Percentiles rank a stretch among this genome's conserved stretches.
Evolutionary conservation across 2,797 vertebrate genomes (phyloP).

Genomic region (Scleropages formosus): DNA sequence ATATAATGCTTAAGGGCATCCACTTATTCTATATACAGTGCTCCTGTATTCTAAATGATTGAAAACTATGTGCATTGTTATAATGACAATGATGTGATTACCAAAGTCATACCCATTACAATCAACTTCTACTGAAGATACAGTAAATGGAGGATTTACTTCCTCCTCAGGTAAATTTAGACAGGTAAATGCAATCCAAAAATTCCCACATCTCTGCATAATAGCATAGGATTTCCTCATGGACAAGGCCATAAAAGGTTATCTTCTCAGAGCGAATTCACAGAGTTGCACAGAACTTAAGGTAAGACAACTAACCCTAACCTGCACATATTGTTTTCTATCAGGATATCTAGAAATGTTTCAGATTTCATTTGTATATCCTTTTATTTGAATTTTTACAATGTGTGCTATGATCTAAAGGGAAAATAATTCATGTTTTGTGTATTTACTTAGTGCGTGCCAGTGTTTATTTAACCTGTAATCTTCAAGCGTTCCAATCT

Average conservation of each 20-base stretch:
- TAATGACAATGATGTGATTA: no score
- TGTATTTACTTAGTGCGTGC: no score
- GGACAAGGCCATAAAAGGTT: conserved; percentile 8
- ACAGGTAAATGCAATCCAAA: conserved; percentile 12
- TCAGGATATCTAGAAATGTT: no score
- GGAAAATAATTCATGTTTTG: no score
- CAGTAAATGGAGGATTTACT: conserved; percentile 15
- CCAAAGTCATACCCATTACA: neutral
- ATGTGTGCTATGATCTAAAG: neutral
- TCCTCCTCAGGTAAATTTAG: conserved; percentile 26
- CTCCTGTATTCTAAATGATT: no score
- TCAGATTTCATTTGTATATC: no score
- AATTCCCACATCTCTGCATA: conserved; percentile 15
- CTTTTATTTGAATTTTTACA: neutral
- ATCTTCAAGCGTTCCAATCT: no score
- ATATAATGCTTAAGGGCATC: no score
- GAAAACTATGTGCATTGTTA: neutral
- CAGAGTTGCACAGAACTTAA: neutral
- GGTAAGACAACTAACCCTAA: conserved; percentile 7
- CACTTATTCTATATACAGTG: no score
- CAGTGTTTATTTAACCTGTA: no score
- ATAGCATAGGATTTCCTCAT: conserved; percentile 11
- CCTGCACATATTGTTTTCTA: no score
- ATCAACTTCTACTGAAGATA: neutral
- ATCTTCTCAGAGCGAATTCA: conserved; percentile 12